Evolutionary conservation across 1,140 invertebrate genomes (phyloP), one percentile per base, ranked within the genome.

Genomic region (Megathymus violae): DNA sequence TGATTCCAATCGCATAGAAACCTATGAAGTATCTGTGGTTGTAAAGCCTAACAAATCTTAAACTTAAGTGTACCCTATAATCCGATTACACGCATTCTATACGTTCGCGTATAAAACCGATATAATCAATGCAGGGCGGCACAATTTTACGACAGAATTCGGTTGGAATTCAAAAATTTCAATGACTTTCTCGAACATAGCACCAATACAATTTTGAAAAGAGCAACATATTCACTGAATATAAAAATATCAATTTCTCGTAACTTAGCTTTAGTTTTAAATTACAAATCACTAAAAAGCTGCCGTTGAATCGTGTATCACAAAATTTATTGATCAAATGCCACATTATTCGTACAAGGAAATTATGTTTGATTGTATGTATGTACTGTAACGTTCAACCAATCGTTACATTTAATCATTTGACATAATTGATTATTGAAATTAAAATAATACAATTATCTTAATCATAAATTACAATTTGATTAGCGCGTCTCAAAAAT

Each of bases 21-120:
- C 69, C 64, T 76, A 76, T 67, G 66, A 77, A 75, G 78, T 77
- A 79, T 67, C 13, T 64, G 69, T 71, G 31, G 31, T 71, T 73
- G 85, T 88, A 88, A 86, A 89, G 85, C 80, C 85, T 87, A 89
- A 56, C 74, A 66, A 77, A 82, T 69, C 76, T 85, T 85, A 85
- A 51, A 64, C 61, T 71, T 64, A 76, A 69, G 50, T 70, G 71
- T 88, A 89, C 85, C 85, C 87, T 87, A 89, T 82, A 68, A 52
- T 86, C 87, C 87, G 85, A 89, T 82, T 85, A 79, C 69, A 85
- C 78, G 84, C 78, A 76, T 80, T 82, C 73, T 69, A 84, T 85
- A 87, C 72, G 76, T 69, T 52, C 43, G 41, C 66, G 78, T 76
- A 79, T 68, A 76, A 80, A 86, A 70, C 48, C 76, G 84, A 89